phyloP scores from a whole-genome alignment of 30 jellyfish, hydroid and myxozoan genomes.

The Cassiopea andromeda region DNA sequence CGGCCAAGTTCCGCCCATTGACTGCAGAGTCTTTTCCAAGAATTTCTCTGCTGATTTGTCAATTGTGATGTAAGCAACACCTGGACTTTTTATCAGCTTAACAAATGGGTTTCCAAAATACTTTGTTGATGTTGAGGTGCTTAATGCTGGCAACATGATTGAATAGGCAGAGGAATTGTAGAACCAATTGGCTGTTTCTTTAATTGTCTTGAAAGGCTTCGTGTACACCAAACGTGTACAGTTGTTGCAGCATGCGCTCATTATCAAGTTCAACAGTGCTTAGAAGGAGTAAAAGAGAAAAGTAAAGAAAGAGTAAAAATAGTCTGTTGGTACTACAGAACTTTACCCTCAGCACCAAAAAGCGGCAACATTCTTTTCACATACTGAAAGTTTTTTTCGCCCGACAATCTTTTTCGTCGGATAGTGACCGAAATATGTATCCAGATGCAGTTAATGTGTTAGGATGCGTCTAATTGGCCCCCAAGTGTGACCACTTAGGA shows the following conservation, averaged over 20 bases:
- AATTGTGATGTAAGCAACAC: conserved; percentile 12
- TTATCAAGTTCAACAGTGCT: not conserved
- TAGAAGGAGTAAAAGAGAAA: not conserved
- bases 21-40: not conserved
- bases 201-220: not conserved
- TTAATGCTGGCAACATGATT: conserved; percentile 24
- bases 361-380: too few species aligned
- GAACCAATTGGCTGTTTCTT: not conserved
- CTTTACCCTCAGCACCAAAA: too few species aligned
- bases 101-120: conserved; percentile 8
- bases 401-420: too few species aligned
- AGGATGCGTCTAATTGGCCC: too few species aligned
- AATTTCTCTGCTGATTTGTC: conserved; percentile 21
- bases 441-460: too few species aligned
- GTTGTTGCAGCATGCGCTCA: conserved; percentile 20
- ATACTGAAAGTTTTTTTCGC: too few species aligned
- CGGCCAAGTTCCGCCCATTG: conserved; percentile 40
- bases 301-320: too few species aligned
- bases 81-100: conserved; percentile 38
- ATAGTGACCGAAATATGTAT: too few species aligned
- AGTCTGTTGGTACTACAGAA: too few species aligned
- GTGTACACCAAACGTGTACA: conserved; percentile 15
- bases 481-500: too few species aligned
- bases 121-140: not conserved
- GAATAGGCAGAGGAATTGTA: conserved; percentile 8